These are phyloP conservation scores for Tenthredo scrophulariae DNA, from an alignment of 2,888 invertebrate species.

Conservation along the genomic window DNA sequence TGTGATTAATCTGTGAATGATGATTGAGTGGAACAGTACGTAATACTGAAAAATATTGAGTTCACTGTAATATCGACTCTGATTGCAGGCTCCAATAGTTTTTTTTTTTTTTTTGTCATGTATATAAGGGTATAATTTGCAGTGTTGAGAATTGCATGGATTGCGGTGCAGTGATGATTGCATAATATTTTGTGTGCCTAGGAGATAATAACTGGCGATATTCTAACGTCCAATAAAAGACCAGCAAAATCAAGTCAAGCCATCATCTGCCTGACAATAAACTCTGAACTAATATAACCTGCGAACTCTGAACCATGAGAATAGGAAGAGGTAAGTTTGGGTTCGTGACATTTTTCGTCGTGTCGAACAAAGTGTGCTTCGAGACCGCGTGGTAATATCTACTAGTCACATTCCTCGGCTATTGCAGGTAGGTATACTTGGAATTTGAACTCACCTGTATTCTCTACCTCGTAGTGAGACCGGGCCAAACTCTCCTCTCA, in stretches of 20 bases:
- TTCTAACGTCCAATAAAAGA: not conserved
- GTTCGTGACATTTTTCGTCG: not conserved
- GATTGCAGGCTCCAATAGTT: too few species aligned
- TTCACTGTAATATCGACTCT: too few species aligned
- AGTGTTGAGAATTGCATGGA: not conserved
- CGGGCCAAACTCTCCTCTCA: not conserved
- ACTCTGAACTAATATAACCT: not conserved
- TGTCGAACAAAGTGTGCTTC: not conserved
- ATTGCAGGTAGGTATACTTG: not conserved
- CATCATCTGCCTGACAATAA: not conserved
- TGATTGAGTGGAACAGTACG: too few species aligned
- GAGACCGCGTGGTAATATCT: not conserved
- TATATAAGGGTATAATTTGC: too few species aligned
- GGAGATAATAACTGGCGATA: not conserved
- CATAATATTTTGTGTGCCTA: not conserved
- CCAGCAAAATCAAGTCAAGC: not conserved
- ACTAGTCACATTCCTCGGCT: not conserved
- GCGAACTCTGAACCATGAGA: not conserved
- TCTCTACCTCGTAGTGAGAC: not conserved
- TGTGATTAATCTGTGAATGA: too few species aligned
- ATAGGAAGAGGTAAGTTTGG: not conserved
- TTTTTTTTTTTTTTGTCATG: too few species aligned
- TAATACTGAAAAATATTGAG: too few species aligned
- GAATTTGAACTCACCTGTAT: not conserved
- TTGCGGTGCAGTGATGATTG: not conserved